phyloP scores from a whole-genome alignment of 1,140 invertebrate species.

The Calycopis cecrops region DNA sequence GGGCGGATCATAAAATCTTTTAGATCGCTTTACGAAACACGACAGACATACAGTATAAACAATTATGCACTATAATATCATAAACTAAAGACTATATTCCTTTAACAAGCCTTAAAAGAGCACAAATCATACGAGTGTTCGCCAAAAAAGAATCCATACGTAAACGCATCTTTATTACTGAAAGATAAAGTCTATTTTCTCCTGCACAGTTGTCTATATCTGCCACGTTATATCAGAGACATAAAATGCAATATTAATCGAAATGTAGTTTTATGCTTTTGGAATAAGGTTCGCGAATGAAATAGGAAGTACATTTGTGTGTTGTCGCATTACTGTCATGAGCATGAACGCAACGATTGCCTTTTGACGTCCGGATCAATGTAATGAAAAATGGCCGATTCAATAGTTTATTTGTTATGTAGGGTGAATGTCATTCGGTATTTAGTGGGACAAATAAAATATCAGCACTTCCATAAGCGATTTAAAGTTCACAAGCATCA shows the following conservation, averaged over 20 bases:
- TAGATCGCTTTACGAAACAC: constrained; percentile 4
- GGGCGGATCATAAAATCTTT: constrained; percentile 14
- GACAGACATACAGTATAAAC: background rate
- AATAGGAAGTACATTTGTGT: background rate
- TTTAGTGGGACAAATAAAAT: background rate
- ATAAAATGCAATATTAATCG: background rate
- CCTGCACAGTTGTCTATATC: too few relatives aligned
- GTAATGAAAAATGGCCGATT: constrained; percentile 35
- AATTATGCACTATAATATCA: background rate
- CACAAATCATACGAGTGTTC: constrained; percentile 5
- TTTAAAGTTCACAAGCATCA: too few relatives aligned
- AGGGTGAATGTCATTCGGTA: constrained; percentile 15
- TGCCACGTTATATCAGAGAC: too few relatives aligned
- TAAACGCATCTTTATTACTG: background rate
- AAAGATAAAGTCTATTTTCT: too few relatives aligned
- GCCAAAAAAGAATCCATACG: constrained; percentile 1
- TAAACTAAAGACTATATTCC: too few relatives aligned
- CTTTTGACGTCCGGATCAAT: constrained; percentile 34
- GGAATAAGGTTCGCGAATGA: background rate
- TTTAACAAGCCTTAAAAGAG: too few relatives aligned
- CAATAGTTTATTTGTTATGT: constrained; percentile 25
- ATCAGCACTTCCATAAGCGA: too few relatives aligned
- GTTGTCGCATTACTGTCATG: constrained; percentile 26
- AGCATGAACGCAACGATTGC: constrained; percentile 34
- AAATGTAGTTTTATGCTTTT: background rate